A percentile compares a stretch with the other conserved stretches of the same genome.
These are phyloP conservation scores for Leptopilina drosophilae DNA, from an alignment of 2,888 invertebrate species.

Conservation along the genomic window DNA sequence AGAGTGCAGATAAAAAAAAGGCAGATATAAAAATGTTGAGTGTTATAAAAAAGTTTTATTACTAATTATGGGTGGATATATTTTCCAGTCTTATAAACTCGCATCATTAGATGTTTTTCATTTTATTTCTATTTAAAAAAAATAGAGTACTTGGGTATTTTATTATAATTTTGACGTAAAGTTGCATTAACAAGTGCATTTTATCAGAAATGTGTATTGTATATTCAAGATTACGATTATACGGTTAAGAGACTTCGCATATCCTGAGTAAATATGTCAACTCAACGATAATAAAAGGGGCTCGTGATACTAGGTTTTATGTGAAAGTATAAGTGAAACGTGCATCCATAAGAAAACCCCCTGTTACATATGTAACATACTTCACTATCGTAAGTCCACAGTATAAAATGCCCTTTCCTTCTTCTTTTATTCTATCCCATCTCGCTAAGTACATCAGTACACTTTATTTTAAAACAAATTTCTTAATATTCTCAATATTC, in stretches of 20 bases:
- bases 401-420: constrained; percentile 4
- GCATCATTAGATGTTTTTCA: background rate
- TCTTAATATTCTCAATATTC: too few relatives aligned
- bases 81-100: background rate
- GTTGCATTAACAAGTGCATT: background rate
- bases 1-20: background rate
- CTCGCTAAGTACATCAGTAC: constrained; percentile 1
- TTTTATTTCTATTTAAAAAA: background rate
- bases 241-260: constrained; percentile 14
- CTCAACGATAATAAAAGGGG: constrained; percentile 47
- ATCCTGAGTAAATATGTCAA: constrained; percentile 17
- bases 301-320: constrained; percentile 54
- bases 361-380: constrained; percentile 62
- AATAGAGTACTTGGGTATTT: background rate
- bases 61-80: background rate
- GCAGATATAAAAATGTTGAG: background rate
- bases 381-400: constrained; percentile 16
- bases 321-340: constrained; percentile 63
- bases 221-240: constrained; percentile 1
- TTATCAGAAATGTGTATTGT: constrained; percentile 22
- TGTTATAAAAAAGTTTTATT: constrained; percentile 1
- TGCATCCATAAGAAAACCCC: constrained; percentile 56
- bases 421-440: background rate
- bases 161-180: background rate
- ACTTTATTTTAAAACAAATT: background rate